Evolutionary conservation across 2,113 vertebrate genomes (phyloP), one percentile per base, ranked within the genome.

Genomic region (Myodes glareolus): DNA sequence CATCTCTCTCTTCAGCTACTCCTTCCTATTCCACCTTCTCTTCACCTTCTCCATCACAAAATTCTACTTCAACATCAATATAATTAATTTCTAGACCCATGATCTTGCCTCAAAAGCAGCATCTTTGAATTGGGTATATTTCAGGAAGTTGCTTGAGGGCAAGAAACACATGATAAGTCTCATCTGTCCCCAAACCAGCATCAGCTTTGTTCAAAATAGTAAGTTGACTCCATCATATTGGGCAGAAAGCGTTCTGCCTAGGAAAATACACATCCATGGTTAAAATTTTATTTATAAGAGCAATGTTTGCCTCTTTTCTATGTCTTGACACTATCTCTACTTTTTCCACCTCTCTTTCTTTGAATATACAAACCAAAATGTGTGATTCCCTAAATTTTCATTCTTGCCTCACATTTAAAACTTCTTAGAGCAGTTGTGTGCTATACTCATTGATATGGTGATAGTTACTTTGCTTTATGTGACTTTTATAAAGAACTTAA

Each of bases 101-200:
- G 93, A 99, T 99, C 97, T 99, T 99, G 11, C 99, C 99, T 99
- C 99, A 99, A 96, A 99, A 99, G 68, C 99, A 98, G 94, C 99
- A 99, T 61, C 68, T 98, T 84, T 98, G 98, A 85, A 99, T 97
- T 31, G 98, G 98, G 55, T 99, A 99, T 0, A 95, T 98, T 70
- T 98, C 98, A 36, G 99, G 97, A 16, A 99, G 98, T 36, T 99
- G 99, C 94, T 99, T 99, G 89, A 99, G 98, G 9, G 99, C 99
- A 72, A 99, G 99, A 90, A 99, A 98, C 97, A 99, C 97, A 70
- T 98, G 99, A 39, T 99, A 99, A 93, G 97, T 99, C 98, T 99
- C 99, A 85, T 99, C 99, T 67, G 98, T 98, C 95, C 98, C 99
- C 97, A 99, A 97, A 88, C 99, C 99, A 86, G 99, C 98, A 76